These are phyloP conservation scores for Malurus alboscapulatus DNA, from an alignment of 2,113 vertebrate species.

Conservation along the genomic window DNA sequence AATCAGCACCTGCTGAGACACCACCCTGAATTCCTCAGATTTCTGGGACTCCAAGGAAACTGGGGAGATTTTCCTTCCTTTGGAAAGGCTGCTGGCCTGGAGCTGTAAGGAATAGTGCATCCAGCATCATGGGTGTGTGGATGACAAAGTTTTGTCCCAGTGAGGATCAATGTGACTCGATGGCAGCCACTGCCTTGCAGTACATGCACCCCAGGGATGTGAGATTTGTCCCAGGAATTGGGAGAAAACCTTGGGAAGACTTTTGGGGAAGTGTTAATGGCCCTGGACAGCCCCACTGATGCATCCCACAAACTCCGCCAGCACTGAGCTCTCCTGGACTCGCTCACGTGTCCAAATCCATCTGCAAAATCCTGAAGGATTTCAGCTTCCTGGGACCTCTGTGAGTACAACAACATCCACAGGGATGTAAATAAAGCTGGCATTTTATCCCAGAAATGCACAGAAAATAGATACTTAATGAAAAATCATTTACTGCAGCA, in stretches of 20 bases:
- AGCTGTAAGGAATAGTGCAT: not conserved
- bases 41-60: not conserved
- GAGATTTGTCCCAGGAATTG: not conserved
- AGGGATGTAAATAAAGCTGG: not conserved
- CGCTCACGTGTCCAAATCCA: not conserved
- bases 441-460: not conserved
- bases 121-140: fast-evolving
- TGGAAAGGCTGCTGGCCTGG: not conserved
- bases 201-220: not conserved
- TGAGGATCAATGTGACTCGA: fast-evolving
- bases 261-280: not conserved
- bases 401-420: not conserved
- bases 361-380: fast-evolving
- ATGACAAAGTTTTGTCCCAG: not conserved
- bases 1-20: not conserved
- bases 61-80: not conserved
- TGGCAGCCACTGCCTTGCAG: fast-evolving
- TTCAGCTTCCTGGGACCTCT: not conserved
- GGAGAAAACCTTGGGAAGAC: not conserved
- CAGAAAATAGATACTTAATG: not conserved
- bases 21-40: not conserved
- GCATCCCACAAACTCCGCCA: fast-evolving
- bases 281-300: not conserved
- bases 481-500: not conserved
- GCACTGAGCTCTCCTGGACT: not conserved